These are phyloP conservation scores for Triplophysa tibetana DNA, from an alignment of 2,113 vertebrate genomes.

Conservation along the genomic window DNA sequence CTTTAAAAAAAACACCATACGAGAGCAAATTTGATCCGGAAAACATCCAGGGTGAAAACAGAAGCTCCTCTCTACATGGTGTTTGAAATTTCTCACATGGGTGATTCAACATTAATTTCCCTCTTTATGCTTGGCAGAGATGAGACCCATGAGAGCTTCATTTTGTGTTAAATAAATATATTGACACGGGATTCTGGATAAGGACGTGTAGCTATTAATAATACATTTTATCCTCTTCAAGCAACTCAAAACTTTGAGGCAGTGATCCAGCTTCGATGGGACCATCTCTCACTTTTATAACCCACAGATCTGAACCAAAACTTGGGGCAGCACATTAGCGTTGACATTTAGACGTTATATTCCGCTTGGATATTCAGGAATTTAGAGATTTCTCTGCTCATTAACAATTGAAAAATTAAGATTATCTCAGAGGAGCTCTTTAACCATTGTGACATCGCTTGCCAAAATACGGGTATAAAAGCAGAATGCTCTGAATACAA, in stretches of 20 bases:
- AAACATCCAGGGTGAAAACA: slow-evolving; percentile 53
- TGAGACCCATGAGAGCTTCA: slow-evolving; percentile 40
- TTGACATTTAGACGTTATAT: slow-evolving; percentile 18
- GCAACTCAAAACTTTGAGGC: slow-evolving; percentile 18
- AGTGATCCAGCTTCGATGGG: slow-evolving; percentile 15
- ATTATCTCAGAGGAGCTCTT: slow-evolving; percentile 20
- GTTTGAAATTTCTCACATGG: slow-evolving; percentile 46
- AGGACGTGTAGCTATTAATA: slow-evolving; percentile 53
- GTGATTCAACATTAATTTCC: slow-evolving; percentile 49
- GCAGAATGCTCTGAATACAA: background rate
- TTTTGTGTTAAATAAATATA: slow-evolving; percentile 47
- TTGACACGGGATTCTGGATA: slow-evolving; percentile 42
- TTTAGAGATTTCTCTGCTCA: slow-evolving; percentile 17
- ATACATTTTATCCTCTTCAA: slow-evolving; percentile 30
- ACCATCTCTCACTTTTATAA: slow-evolving; percentile 38
- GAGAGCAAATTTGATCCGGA: slow-evolving; percentile 54
- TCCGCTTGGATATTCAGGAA: slow-evolving; percentile 17
- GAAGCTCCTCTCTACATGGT: slow-evolving; percentile 59
- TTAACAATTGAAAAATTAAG: slow-evolving; percentile 22
- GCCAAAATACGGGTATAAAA: background rate
- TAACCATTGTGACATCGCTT: background rate
- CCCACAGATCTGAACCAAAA: slow-evolving; percentile 22
- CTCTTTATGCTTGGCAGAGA: slow-evolving; percentile 47
- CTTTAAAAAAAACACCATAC: slow-evolving; percentile 45
- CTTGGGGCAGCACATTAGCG: slow-evolving; percentile 8